These are phyloP conservation scores for Campylomormyrus tamandua DNA, from an alignment of 2,113 vertebrate species.

Conservation along the genomic window DNA sequence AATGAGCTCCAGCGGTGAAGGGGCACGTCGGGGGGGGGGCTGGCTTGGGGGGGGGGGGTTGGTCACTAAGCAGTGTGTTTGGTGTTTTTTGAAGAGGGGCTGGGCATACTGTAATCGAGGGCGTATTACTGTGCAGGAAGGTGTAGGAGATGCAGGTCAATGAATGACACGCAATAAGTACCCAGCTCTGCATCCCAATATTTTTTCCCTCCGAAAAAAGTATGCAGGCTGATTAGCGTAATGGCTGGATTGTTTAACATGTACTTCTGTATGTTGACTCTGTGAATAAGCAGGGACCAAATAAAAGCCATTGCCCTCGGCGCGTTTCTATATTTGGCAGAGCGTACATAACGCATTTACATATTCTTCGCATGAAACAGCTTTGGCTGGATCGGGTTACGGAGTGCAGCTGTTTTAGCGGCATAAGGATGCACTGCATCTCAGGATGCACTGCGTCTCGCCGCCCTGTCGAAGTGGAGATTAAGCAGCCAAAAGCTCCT, in stretches of 20 bases:
- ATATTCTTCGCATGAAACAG: background rate
- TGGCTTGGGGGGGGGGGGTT: background rate
- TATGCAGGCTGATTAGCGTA: slow-evolving; percentile 4
- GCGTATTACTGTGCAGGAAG: background rate
- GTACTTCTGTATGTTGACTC: background rate
- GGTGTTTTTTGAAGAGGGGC: background rate
- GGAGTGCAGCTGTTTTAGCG: background rate
- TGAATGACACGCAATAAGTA: background rate
- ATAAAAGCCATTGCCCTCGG: background rate
- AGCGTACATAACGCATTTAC: background rate
- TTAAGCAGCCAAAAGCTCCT: background rate
- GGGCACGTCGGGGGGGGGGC: background rate
- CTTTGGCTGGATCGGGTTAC: background rate
- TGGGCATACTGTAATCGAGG: background rate
- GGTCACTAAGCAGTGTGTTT: background rate
- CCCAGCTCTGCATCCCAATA: slow-evolving; percentile 18
- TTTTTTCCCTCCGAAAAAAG: slow-evolving; percentile 23
- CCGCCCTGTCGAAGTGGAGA: background rate
- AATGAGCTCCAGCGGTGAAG: background rate
- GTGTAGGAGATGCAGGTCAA: slow-evolving; percentile 1
- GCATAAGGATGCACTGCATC: background rate
- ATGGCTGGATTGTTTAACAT: background rate
- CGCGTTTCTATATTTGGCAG: background rate
- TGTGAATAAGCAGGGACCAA: background rate
- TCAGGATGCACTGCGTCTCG: background rate